phyloP scores from a whole-genome alignment of 2,113 vertebrate species.

The Sturnus vulgaris region DNA sequence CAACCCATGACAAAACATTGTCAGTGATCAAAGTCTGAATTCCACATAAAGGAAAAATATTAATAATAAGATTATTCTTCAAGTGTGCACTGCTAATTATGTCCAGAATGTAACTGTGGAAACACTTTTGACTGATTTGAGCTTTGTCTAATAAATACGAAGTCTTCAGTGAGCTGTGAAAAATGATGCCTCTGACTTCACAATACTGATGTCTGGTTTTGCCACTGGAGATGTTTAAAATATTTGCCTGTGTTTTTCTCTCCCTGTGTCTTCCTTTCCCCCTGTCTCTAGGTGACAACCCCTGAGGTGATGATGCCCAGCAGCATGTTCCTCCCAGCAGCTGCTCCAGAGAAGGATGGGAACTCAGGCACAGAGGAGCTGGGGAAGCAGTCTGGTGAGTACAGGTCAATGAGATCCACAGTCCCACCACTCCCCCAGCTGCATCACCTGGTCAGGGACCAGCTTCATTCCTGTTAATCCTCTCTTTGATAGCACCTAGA shows the following conservation, averaged over 20 bases:
- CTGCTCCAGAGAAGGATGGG: constrained; percentile 82
- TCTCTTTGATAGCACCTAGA: background rate
- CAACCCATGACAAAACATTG: constrained; percentile 85
- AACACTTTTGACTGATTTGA: constrained; percentile 77
- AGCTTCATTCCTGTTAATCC: background rate
- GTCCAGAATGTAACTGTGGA: constrained; percentile 76
- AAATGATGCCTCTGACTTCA: constrained; percentile 64
- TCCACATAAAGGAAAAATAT: constrained; percentile 82
- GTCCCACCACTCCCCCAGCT: background rate
- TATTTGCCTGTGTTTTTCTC: background rate
- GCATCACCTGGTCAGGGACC: background rate
- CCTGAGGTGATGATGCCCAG: constrained; percentile 92
- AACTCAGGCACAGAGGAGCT: constrained; percentile 78
- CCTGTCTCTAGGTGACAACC: constrained; percentile 85
- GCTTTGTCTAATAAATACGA: constrained; percentile 74
- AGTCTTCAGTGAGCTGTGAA: constrained; percentile 69
- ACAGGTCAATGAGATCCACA: background rate
- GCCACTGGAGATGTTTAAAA: constrained; percentile 49
- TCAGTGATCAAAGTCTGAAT: constrained; percentile 86
- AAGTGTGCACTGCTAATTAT: constrained; percentile 78
- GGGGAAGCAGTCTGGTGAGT: constrained; percentile 89
- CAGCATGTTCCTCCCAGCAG: constrained; percentile 92
- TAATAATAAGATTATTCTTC: constrained; percentile 82
- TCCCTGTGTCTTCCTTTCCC: constrained; percentile 7
- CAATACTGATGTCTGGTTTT: constrained; percentile 55